A percentile compares a stretch with the other conserved stretches of the same genome.
Evolutionary conservation across 1,140 invertebrate species (phyloP).

Genomic region (Drosophila takahashii): DNA sequence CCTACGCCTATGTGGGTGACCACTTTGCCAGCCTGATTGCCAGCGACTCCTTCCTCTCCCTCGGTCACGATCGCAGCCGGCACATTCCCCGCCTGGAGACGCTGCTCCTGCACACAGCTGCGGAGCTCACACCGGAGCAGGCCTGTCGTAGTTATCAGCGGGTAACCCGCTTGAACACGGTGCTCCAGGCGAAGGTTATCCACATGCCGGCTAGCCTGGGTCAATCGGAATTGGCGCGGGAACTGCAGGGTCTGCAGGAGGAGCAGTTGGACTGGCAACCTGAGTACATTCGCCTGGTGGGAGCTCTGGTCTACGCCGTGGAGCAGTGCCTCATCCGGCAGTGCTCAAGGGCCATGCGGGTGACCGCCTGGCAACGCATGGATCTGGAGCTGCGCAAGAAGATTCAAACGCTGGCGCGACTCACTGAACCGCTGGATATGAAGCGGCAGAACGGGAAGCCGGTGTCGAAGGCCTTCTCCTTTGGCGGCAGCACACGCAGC

Average conservation of each 20-base stretch:
- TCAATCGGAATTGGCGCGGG: conserved; percentile 66
- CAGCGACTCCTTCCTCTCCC: conserved; percentile 88
- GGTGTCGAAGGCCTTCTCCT: conserved; percentile 73
- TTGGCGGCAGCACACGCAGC: conserved; percentile 83
- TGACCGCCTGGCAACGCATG: conserved; percentile 88
- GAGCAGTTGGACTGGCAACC: conserved; percentile 84
- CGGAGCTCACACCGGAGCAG: conserved; percentile 88
- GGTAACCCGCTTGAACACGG: conserved; percentile 75
- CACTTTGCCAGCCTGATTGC: conserved; percentile 88
- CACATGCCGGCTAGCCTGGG: conserved; percentile 79
- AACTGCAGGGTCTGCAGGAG: conserved; percentile 77
- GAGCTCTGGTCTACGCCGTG: conserved; percentile 85
- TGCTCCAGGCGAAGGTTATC: conserved; percentile 79
- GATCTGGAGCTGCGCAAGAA: conserved; percentile 87
- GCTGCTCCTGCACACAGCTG: conserved; percentile 88
- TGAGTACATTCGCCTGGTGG: conserved; percentile 82
- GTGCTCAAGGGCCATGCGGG: conserved; percentile 87
- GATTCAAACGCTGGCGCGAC: conserved; percentile 87
- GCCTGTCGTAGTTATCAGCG: conserved; percentile 89
- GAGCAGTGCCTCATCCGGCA: conserved; percentile 88
- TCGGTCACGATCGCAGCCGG: conserved; percentile 88
- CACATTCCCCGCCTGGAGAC: conserved; percentile 89
- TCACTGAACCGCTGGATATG: conserved; percentile 82
- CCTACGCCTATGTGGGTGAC: conserved; percentile 88
- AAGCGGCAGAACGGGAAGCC: conserved; percentile 68